Conservation (phyloP, 2,888 invertebrate genomes). For the Dryocosmus kuriphilus region DNA sequence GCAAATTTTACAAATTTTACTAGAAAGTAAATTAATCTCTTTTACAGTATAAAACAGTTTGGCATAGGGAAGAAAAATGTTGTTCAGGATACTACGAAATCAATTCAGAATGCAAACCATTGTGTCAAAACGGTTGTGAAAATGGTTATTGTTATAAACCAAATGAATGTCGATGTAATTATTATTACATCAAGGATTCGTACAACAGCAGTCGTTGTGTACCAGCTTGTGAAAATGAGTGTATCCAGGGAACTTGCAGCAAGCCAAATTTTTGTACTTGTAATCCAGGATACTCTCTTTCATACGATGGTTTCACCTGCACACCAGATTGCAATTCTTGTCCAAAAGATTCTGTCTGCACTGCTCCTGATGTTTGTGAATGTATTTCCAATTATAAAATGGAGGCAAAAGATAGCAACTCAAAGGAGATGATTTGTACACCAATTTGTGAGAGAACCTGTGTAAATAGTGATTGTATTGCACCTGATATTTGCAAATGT, state of each 20-base stretch:
- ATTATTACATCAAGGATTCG: constrained; percentile 53
- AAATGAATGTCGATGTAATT: constrained; percentile 58
- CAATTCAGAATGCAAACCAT: constrained; percentile 45
- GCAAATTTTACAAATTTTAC: neutral
- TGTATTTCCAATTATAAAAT: constrained; percentile 84
- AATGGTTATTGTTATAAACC: constrained; percentile 54
- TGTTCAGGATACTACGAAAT: constrained; percentile 57
- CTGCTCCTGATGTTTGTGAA: constrained; percentile 85
- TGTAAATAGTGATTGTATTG: constrained; percentile 63
- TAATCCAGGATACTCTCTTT: constrained; percentile 75
- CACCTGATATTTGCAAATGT: constrained; percentile 65
- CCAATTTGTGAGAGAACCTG: constrained; percentile 71
- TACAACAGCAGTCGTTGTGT: constrained; percentile 58
- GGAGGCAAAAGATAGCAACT: neutral
- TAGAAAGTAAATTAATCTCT: neutral
- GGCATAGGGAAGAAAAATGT: constrained; percentile 47
- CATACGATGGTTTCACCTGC: constrained; percentile 73
- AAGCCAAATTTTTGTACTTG: constrained; percentile 74
- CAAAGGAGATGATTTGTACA: constrained; percentile 62
- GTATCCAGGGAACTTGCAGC: constrained; percentile 78
- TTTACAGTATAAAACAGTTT: constrained; percentile 49
- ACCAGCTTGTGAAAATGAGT: constrained; percentile 72
- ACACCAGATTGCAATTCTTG: constrained; percentile 83
- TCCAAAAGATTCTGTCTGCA: constrained; percentile 81
- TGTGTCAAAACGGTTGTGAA: constrained; percentile 48